phyloP scores from a whole-genome alignment of 2,888 invertebrate species.

The Malthinus flaveolus region DNA sequence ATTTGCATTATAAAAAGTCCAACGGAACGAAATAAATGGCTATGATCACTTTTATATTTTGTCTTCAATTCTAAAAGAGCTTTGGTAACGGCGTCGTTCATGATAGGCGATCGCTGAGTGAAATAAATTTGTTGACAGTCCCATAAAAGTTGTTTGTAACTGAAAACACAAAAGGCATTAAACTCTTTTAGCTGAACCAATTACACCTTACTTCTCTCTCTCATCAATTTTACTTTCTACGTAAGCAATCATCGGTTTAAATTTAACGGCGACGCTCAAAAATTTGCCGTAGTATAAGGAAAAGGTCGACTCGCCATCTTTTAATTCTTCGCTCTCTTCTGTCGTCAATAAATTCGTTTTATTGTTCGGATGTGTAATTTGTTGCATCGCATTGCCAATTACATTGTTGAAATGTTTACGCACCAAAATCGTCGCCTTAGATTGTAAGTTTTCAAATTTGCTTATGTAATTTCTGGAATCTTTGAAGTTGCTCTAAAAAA shows the following conservation, averaged over 20 bases:
- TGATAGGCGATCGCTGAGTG: constrained; percentile 65
- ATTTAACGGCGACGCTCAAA: constrained; percentile 85
- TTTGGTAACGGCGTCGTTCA: constrained; percentile 70
- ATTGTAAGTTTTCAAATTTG: constrained; percentile 83
- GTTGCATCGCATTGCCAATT: constrained; percentile 78
- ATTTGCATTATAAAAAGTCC: constrained; percentile 91
- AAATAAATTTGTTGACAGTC: constrained; percentile 88
- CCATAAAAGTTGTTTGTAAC: constrained; percentile 70
- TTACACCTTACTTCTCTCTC: constrained; percentile 69
- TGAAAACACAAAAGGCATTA: constrained; percentile 40
- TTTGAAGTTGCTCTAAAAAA: constrained; percentile 73
- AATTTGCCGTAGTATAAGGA: constrained; percentile 94
- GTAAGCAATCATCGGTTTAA: constrained; percentile 78
- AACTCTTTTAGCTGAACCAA: constrained; percentile 3
- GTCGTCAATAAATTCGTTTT: constrained; percentile 39
- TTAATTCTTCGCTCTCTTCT: constrained; percentile 13
- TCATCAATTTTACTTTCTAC: constrained; percentile 77
- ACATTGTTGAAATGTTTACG: constrained; percentile 78
- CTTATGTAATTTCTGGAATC: constrained; percentile 82
- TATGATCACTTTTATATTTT: constrained; percentile 74
- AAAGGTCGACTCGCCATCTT: constrained; percentile 66
- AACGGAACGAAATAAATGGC: constrained; percentile 82
- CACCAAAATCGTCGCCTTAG: constrained; percentile 77
- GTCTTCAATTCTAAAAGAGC: constrained; percentile 69
- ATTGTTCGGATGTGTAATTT: constrained; percentile 59